phyloP scores from a whole-genome alignment of 1,140 invertebrate species.

The Lasioglossum albipes region DNA sequence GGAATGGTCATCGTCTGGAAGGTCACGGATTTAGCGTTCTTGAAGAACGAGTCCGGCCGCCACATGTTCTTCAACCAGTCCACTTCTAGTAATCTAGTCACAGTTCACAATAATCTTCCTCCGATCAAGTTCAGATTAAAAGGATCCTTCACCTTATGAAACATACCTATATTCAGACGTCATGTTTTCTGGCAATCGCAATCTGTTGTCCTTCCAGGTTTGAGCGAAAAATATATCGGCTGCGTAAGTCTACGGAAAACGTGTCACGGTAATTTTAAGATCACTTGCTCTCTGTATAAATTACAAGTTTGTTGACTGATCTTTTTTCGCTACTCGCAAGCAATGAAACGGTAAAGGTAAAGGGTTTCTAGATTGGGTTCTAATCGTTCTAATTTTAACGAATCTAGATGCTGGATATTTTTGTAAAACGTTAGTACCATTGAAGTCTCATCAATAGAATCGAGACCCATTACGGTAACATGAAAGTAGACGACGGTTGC shows the following conservation, averaged over 20 bases:
- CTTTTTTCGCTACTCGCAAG: no score
- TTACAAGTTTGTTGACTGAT: no score
- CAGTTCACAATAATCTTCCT: neutral
- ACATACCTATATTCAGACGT: constrained; percentile 90
- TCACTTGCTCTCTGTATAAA: neutral
- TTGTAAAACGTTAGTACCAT: constrained; percentile 83
- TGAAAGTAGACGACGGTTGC: constrained; percentile 94
- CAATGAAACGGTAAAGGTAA: neutral
- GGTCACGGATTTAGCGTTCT: constrained; percentile 94
- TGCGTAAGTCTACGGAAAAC: constrained; percentile 87
- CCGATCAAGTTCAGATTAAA: neutral
- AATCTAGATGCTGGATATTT: neutral
- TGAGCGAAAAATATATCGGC: constrained; percentile 95
- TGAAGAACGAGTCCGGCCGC: constrained; percentile 93
- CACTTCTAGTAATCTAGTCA: constrained; percentile 88
- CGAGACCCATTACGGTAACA: constrained; percentile 94
- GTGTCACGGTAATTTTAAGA: constrained; percentile 15
- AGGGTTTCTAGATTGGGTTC: neutral
- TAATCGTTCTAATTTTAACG: neutral
- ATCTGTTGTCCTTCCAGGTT: constrained; percentile 93
- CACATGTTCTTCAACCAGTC: constrained; percentile 95
- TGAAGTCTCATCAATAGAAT: constrained; percentile 95
- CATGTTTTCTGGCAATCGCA: constrained; percentile 94
- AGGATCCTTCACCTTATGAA: neutral
- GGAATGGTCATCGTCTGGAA: constrained; percentile 97